Evolutionary conservation across 2,797 vertebrate species (phyloP), one percentile per base, ranked within the genome.

Genomic region (Spinus olivaceus): DNA sequence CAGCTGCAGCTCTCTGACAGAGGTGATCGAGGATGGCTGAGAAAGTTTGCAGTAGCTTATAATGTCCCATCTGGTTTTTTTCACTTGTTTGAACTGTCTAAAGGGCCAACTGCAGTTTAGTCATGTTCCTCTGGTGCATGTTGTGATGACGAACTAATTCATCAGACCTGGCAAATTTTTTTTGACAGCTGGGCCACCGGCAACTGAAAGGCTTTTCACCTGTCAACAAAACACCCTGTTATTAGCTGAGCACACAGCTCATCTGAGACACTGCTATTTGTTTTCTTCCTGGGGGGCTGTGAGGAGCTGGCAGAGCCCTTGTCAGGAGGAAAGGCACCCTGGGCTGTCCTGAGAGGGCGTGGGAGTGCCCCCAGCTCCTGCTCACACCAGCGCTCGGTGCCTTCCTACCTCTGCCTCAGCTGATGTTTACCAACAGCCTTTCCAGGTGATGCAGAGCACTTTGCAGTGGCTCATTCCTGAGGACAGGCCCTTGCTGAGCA

Each of bases 161-260:
- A 81, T 99, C 99, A 78, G 99, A 99, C 88, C 99, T 98, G 93
- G 99, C 99, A 98, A 99, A 99, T 98, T 99, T 99, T 98, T 99
- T 99, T 98, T 99, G 99, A 98, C 99, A 99, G 97, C 98, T 99
- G 95, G 99, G 99, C 99, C 99, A 99, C 97, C 98, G 98, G 96
- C 99, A 99, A 95, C 98, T 99, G 97, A 99, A 99, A 72, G 99
- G 99, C 97, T 99, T 99, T 98, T 99, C 99, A 98, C 99, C 99
- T 99, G 98, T 98, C 94, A 97, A 97, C 90, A 97, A 97, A 98
- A 97, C 87, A 96, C 56, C 93, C 95, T 90, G 93, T 97, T 97
- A 96, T 97, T 96, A 95, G 88, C 70, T 30, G 92, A 91, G 88
- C 44, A 80, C 14, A 44, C 61, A 54, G 94, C 85, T 88, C 33